phyloP scores from a whole-genome alignment of 2,888 invertebrate genomes.

The Carabus problematicus region DNA sequence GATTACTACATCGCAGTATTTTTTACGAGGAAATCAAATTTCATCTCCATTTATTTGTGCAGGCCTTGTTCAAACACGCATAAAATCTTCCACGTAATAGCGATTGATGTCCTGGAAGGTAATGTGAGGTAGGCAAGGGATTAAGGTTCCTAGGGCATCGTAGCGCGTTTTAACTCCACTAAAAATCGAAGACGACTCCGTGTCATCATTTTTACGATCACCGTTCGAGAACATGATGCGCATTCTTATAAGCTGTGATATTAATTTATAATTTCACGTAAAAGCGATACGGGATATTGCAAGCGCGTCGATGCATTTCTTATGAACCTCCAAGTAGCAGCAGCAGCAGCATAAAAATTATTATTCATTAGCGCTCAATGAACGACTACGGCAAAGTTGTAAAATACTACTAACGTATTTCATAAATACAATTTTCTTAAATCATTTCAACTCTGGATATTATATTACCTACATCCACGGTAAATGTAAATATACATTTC shows the following conservation, averaged over 20 bases:
- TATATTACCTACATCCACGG: no score
- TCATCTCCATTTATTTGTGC: constrained; percentile 35
- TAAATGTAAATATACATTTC: no score
- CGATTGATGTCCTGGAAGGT: constrained; percentile 17
- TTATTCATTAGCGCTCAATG: no score
- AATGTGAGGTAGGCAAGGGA: not conserved
- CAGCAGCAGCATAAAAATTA: no score
- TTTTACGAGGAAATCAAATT: constrained; percentile 38
- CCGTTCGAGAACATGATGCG: constrained; percentile 1
- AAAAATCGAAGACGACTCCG: constrained; percentile 14
- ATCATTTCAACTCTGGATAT: no score
- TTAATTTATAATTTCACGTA: constrained; percentile 10
- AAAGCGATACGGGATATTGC: not conserved
- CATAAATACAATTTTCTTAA: no score
- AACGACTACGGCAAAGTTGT: no score
- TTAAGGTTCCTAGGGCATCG: constrained; percentile 1
- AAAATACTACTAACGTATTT: no score
- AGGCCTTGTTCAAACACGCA: constrained; percentile 36
- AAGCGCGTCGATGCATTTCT: not conserved
- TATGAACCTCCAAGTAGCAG: not conserved
- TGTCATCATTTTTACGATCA: constrained; percentile 14
- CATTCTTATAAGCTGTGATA: constrained; percentile 13
- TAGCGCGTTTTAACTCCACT: constrained; percentile 1
- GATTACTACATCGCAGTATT: constrained; percentile 10
- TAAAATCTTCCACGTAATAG: constrained; percentile 32